phyloP scores from a whole-genome alignment of 2,888 invertebrate genomes.

The Oligia latruncula region DNA sequence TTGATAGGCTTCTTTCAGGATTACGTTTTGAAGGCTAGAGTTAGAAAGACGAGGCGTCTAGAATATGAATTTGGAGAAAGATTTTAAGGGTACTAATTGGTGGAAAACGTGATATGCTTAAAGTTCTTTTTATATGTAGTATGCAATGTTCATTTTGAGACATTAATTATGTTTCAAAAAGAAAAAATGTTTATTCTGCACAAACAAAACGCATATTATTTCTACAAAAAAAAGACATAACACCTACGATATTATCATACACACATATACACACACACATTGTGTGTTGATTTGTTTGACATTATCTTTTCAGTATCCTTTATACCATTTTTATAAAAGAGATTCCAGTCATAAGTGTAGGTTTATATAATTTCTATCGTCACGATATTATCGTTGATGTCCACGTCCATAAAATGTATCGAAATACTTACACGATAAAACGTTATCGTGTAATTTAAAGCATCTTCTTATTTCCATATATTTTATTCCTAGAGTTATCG shows the following conservation, averaged over 20 bases:
- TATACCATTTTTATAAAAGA: background rate
- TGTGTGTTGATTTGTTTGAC: no score
- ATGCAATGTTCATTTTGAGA: background rate
- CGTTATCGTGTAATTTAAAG: no score
- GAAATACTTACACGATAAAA: background rate
- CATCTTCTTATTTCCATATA: no score
- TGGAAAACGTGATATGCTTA: slow-evolving; percentile 6
- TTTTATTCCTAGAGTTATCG: no score
- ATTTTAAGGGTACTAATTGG: slow-evolving; percentile 30
- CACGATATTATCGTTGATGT: no score
- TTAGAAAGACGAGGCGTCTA: slow-evolving; percentile 34
- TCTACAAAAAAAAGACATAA: background rate
- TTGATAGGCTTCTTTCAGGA: slow-evolving; percentile 45
- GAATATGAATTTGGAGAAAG: slow-evolving; percentile 45
- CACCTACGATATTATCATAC: background rate
- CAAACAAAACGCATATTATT: background rate
- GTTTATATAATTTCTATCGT: background rate
- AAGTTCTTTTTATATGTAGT: background rate
- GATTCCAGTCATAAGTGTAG: background rate
- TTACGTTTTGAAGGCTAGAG: slow-evolving; percentile 6
- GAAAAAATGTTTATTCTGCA: no score
- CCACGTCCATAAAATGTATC: no score
- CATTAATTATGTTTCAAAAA: background rate
- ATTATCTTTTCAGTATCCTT: background rate
- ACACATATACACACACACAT: no score